Conservation (phyloP, 2,888 invertebrate genomes). For the Hydropsyche betteni region DNA sequence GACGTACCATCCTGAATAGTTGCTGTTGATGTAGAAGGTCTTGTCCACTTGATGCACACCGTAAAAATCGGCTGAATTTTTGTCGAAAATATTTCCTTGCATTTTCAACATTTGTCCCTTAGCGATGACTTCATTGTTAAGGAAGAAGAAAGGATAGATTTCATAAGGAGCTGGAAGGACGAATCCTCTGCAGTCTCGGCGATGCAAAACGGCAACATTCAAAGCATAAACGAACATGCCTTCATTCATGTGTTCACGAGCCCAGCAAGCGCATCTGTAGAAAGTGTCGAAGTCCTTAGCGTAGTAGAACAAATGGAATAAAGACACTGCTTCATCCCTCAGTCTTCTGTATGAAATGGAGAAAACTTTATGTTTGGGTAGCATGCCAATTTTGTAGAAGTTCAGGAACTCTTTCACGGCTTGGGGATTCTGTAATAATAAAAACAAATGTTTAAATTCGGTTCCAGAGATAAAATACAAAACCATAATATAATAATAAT, state of each 20-base stretch:
- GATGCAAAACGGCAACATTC: conserved; percentile 74
- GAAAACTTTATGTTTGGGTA: conserved; percentile 70
- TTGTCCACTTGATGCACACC: conserved; percentile 62
- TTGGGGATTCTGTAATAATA: conserved; percentile 63
- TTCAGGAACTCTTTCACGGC: conserved; percentile 68
- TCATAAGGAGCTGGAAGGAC: conserved; percentile 79
- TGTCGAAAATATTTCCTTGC: conserved; percentile 68
- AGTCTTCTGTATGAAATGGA: conserved; percentile 70
- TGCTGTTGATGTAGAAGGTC: conserved; percentile 70
- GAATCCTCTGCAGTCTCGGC: conserved; percentile 72
- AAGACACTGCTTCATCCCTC: conserved; percentile 69
- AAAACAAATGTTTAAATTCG: conserved; percentile 9
- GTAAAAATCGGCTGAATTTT: conserved; percentile 65
- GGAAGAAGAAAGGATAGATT: conserved; percentile 80
- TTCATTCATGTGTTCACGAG: conserved; percentile 75
- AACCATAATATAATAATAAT: conserved; percentile 7
- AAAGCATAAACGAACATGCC: conserved; percentile 79
- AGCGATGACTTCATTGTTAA: conserved; percentile 75
- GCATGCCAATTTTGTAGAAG: conserved; percentile 66
- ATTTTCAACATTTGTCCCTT: conserved; percentile 72
- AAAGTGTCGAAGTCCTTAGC: conserved; percentile 76
- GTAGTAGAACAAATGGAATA: conserved; percentile 72
- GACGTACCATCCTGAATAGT: conserved; percentile 72
- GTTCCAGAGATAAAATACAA: neutral
- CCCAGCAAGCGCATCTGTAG: conserved; percentile 73